phyloP scores from a whole-genome alignment of 2,113 vertebrate species.

The Indicator maculatus region DNA sequence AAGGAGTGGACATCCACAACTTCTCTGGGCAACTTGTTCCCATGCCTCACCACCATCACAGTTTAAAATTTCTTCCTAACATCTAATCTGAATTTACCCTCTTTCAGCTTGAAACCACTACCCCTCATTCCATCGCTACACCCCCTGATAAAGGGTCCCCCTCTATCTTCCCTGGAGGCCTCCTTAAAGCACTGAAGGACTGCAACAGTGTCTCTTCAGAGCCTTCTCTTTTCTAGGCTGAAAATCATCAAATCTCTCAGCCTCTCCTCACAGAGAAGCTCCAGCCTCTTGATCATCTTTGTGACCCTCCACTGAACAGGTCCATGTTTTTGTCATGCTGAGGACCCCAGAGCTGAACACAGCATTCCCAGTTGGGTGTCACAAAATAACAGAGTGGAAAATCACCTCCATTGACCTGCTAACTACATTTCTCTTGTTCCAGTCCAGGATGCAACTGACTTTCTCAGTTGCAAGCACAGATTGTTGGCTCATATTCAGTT shows the following conservation, averaged over 20 bases:
- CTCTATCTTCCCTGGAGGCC: background rate
- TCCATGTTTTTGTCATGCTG: background rate
- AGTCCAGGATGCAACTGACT: too few relatives aligned
- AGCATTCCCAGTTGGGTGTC: background rate
- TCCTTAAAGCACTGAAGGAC: background rate
- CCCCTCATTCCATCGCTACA: background rate
- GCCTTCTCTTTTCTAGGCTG: background rate
- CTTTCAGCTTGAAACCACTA: background rate
- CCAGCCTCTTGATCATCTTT: background rate
- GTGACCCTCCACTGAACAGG: background rate
- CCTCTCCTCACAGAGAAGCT: too few relatives aligned
- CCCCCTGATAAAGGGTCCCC: background rate
- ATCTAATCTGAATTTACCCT: background rate
- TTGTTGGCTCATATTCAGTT: background rate
- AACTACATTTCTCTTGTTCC: too few relatives aligned
- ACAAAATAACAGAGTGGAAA: background rate
- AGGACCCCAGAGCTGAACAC: background rate
- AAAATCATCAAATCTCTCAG: background rate
- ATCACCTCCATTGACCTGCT: too few relatives aligned
- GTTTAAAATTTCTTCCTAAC: background rate
- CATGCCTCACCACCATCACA: background rate
- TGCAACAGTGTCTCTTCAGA: background rate
- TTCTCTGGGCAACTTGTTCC: background rate
- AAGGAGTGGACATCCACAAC: background rate
- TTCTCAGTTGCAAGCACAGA: background rate